Evolutionary conservation across 1,140 invertebrate genomes (phyloP).

Genomic region (Scaptomyza graminum): DNA sequence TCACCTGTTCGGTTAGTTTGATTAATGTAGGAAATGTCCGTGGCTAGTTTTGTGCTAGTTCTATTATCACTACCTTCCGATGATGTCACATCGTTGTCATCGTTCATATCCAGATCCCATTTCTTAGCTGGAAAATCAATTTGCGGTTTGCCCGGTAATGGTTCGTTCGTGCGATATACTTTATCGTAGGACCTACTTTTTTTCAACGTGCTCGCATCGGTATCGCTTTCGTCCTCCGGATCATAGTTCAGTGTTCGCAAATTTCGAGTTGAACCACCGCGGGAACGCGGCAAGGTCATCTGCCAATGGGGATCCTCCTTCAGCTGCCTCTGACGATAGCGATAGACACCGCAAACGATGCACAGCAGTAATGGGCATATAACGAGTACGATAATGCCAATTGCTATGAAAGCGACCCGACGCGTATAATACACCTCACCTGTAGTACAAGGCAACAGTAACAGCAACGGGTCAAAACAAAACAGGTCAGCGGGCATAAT

Average conservation of each 20-base stretch:
- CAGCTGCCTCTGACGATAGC: constrained; percentile 86
- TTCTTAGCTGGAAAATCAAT: constrained; percentile 91
- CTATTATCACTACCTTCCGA: constrained; percentile 86
- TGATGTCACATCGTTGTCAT: constrained; percentile 87
- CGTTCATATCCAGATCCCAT: constrained; percentile 88
- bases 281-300: constrained; percentile 84
- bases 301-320: constrained; percentile 84
- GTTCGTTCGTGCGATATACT: constrained; percentile 92
- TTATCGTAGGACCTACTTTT: constrained; percentile 90
- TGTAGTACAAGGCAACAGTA: constrained; percentile 26
- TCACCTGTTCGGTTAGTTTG: constrained; percentile 75
- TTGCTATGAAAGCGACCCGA: constrained; percentile 87
- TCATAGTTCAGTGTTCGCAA: constrained; percentile 79
- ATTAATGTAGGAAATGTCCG: constrained; percentile 86
- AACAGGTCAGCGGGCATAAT: constrained; percentile 27
- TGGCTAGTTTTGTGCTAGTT: constrained; percentile 85
- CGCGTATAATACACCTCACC: constrained; percentile 84
- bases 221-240: constrained; percentile 77
- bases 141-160: constrained; percentile 89
- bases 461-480: neutral
- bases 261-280: constrained; percentile 85
- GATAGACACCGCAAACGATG: constrained; percentile 88
- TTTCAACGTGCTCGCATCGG: constrained; percentile 84
- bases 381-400: constrained; percentile 90
- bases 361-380: constrained; percentile 91